These are phyloP conservation scores for Hemicordylus capensis DNA, from an alignment of 2,113 vertebrate genomes.

Conservation along the genomic window DNA sequence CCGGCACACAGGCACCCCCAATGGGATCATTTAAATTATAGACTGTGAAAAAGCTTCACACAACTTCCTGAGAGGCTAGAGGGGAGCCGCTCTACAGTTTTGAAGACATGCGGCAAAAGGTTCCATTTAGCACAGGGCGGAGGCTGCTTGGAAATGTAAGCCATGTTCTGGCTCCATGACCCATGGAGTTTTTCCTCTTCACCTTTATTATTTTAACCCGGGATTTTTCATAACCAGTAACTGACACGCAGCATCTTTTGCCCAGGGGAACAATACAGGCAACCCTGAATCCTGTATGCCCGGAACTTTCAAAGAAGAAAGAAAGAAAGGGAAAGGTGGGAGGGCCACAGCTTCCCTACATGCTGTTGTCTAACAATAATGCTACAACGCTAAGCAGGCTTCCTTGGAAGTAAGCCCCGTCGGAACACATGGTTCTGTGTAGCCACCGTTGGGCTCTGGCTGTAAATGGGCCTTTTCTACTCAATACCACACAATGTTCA, in stretches of 20 bases:
- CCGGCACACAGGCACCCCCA: not conserved
- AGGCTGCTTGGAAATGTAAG: not conserved
- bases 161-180: not conserved
- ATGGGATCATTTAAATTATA: accelerated
- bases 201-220: not conserved
- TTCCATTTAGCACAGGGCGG: not conserved
- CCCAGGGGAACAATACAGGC: not conserved
- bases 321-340: not conserved
- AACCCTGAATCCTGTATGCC: not conserved
- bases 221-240: not conserved
- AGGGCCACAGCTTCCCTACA: not conserved
- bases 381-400: not conserved
- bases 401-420: not conserved
- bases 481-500: not conserved
- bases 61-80: not conserved
- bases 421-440: not conserved
- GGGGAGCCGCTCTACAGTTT: not conserved
- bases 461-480: not conserved
- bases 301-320: not conserved
- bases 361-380: not conserved
- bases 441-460: not conserved
- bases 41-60: not conserved
- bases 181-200: not conserved
- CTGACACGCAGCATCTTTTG: not conserved
- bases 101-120: not conserved